Conservation (phyloP, 2,888 invertebrate genomes). For the Pyrgus malvae region DNA sequence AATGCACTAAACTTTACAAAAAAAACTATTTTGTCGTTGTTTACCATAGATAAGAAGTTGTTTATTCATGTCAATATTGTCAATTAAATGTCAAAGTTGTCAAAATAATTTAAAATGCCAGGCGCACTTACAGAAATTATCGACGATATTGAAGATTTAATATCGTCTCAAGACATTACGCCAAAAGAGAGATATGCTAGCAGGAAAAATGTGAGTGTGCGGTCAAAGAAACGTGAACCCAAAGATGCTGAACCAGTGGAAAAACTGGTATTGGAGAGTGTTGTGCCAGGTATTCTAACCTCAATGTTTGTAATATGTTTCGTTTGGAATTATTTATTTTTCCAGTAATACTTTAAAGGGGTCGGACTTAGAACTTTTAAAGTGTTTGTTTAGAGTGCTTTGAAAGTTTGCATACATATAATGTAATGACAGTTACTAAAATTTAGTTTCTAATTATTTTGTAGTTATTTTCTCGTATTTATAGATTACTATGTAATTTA, state of each 20-base stretch:
- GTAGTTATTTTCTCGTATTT: too few relatives aligned
- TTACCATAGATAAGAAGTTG: too few relatives aligned
- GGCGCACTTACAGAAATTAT: constrained; percentile 85
- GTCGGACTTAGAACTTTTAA: too few relatives aligned
- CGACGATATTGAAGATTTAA: constrained; percentile 92
- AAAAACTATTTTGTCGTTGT: too few relatives aligned
- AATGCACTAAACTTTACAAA: too few relatives aligned
- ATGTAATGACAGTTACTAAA: too few relatives aligned
- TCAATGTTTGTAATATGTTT: constrained; percentile 34
- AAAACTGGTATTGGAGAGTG: constrained; percentile 79
- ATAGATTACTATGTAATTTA: too few relatives aligned
- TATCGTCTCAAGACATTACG: constrained; percentile 89
- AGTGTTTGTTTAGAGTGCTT: too few relatives aligned
- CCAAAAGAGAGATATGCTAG: constrained; percentile 89
- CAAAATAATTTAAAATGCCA: constrained; percentile 66
- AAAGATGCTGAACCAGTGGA: constrained; percentile 57
- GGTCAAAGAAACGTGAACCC: constrained; percentile 79
- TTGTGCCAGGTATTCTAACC: constrained; percentile 82
- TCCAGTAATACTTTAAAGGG: too few relatives aligned
- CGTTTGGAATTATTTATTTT: too few relatives aligned
- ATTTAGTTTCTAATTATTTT: too few relatives aligned
- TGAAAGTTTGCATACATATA: too few relatives aligned
- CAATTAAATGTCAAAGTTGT: neutral
- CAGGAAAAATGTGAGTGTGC: constrained; percentile 85
- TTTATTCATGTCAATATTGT: neutral